These are phyloP conservation scores for Ictalurus punctatus DNA, from an alignment of 2,113 vertebrate genomes.

Conservation along the genomic window DNA sequence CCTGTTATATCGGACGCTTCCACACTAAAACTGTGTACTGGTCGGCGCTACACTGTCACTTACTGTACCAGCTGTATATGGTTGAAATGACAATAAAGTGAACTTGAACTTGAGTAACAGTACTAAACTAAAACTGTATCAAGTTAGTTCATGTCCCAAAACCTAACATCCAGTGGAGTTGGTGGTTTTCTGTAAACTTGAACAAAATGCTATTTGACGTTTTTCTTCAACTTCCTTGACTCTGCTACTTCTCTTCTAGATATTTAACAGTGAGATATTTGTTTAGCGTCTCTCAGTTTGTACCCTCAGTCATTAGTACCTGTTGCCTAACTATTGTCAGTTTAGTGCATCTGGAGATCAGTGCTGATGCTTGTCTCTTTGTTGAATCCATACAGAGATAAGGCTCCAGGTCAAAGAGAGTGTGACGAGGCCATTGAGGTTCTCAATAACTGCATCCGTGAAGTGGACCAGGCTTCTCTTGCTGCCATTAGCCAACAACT, in stretches of 20 bases:
- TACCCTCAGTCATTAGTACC: not conserved
- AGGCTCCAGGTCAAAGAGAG: slow-evolving; percentile 94
- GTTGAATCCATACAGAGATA: slow-evolving; percentile 78
- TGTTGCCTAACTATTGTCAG: not conserved
- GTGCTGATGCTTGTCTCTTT: slow-evolving; percentile 5
- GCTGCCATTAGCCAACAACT: slow-evolving; percentile 96
- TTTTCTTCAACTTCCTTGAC: not conserved
- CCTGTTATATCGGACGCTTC: no score
- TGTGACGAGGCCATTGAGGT: slow-evolving; percentile 92
- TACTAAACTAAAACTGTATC: not conserved
- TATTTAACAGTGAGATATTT: not conserved
- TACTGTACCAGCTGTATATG: no score
- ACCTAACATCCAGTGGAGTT: no score
- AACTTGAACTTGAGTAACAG: not conserved
- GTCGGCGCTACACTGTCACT: no score
- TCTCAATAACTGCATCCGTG: slow-evolving; percentile 88
- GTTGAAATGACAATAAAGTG: no score
- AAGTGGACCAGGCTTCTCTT: slow-evolving; percentile 93
- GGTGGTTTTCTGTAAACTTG: not conserved
- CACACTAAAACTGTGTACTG: no score
- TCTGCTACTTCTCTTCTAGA: not conserved
- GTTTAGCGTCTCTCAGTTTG: not conserved
- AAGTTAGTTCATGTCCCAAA: not conserved
- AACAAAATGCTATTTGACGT: not conserved
- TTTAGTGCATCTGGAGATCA: not conserved